Base-by-base conservation (phyloP, 2,113 vertebrate species). In the Boleophthalmus pectinirostris region DNA sequence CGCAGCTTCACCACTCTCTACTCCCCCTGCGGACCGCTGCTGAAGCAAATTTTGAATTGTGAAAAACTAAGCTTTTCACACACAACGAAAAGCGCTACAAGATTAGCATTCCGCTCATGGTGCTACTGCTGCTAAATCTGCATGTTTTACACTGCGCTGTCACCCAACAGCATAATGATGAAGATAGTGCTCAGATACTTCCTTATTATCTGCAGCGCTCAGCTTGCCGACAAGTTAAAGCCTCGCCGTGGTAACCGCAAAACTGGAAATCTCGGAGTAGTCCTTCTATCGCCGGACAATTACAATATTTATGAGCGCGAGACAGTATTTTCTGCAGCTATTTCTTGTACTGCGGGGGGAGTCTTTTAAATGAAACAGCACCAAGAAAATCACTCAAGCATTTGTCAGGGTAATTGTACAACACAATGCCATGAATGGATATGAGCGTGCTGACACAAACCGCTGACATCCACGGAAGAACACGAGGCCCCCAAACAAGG, bases 331-430 rank as follows among this genome's bases (percentile, higher is more conserved):
- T 90, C 88, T 87, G 54, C 10, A 76, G 81, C 69, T 81, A 82
- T 89, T 91, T 74, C 82, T 82, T 90, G 85, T 89, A 87, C 68
- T 67, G 58, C 83, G 69, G 73, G 58, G 47, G 47, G 79, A 79
- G 29, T 74, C 89, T 86, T 89, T 93, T 89, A 86, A 92, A 92
- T 92, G 88, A 93, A 93, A 92, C 85, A 84, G 83, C 70, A 56
- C 82, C 87, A 90, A 90, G 84, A 89, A 93, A 93, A 93, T 89
- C 90, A 91, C 85, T 93, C 90, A 89, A 90, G 91, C 92, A 93
- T 93, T 93, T 93, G 90, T 93, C 92, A 90, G 82, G 85, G 90
- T 93, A 93, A 93, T 92, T 93, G 87, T 93, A 92, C 85, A 90
- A 93, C 91, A 92, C 91, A 92, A 91, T 92, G 87, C 84, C 84